A percentile compares a stretch with the other conserved stretches of the same genome.
Conservation (phyloP, 2,888 invertebrate species). For the Pseudolycoriella hygida region DNA sequence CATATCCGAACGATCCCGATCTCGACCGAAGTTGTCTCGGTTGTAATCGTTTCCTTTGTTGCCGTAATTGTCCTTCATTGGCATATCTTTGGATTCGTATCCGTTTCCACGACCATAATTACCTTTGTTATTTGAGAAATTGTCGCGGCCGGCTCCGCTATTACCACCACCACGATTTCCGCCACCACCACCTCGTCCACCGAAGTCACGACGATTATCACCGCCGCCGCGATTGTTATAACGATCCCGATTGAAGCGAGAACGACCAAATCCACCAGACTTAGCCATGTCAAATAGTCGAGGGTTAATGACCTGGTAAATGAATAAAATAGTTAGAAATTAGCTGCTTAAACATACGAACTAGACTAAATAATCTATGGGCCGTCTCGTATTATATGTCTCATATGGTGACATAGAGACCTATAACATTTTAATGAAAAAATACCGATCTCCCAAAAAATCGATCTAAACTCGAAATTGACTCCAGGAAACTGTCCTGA, state of each 20-base stretch:
- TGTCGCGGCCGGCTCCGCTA: conserved; percentile 14
- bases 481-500: too few species aligned
- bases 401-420: too few species aligned
- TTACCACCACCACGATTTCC: conserved; percentile 12
- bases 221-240: conserved; percentile 9
- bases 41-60: conserved; percentile 5
- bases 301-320: conserved; percentile 56
- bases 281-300: conserved; percentile 59
- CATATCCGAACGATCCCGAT: conserved; percentile 1
- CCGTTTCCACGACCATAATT: not conserved
- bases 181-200: conserved; percentile 9
- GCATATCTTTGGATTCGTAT: conserved; percentile 7
- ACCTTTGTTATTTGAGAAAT: conserved; percentile 16
- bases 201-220: not conserved
- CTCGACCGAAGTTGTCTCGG: not conserved
- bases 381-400: too few species aligned
- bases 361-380: too few species aligned
- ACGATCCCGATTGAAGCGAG: conserved; percentile 7
- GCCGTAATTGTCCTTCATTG: conserved; percentile 2
- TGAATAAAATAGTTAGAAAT: not conserved
- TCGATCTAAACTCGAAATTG: too few species aligned
- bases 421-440: too few species aligned
- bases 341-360: too few species aligned
- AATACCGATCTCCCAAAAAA: too few species aligned
- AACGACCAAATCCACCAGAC: conserved; percentile 15